Conservation (phyloP, 2,797 vertebrate genomes). For the Spinus pinus region DNA sequence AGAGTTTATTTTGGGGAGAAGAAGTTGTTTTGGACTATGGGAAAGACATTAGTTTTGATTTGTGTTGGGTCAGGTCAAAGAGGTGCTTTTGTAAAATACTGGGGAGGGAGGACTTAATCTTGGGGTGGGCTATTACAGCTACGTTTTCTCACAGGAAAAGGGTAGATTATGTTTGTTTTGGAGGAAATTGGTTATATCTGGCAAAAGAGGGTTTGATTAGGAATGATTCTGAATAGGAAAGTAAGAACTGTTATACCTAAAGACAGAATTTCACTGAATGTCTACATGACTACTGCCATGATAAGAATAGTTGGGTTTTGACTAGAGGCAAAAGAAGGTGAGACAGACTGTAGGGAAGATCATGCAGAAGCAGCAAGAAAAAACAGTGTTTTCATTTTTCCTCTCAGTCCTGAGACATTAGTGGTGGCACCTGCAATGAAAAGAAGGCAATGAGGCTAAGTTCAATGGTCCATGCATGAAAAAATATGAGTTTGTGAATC, state of each 20-base stretch:
- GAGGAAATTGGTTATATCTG: background rate
- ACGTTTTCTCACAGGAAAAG: background rate
- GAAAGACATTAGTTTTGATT: background rate
- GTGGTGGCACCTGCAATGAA: background rate
- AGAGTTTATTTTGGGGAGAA: background rate
- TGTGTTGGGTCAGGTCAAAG: background rate
- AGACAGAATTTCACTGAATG: background rate
- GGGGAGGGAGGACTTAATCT: background rate
- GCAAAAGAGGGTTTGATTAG: background rate
- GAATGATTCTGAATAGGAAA: background rate
- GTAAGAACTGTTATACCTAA: background rate
- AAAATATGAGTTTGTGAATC: background rate
- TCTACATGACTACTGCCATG: background rate
- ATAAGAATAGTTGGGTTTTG: background rate
- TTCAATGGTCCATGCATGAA: background rate
- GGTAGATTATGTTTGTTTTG: background rate
- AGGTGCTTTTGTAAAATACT: background rate
- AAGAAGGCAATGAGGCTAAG: background rate
- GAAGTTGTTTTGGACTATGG: background rate
- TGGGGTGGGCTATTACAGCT: background rate
- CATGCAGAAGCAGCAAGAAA: background rate
- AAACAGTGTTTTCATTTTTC: background rate
- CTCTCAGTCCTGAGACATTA: background rate
- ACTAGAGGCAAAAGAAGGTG: background rate
- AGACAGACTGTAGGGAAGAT: background rate